Conservation (phyloP, 2,797 vertebrate species). For the Oreortyx pictus region DNA sequence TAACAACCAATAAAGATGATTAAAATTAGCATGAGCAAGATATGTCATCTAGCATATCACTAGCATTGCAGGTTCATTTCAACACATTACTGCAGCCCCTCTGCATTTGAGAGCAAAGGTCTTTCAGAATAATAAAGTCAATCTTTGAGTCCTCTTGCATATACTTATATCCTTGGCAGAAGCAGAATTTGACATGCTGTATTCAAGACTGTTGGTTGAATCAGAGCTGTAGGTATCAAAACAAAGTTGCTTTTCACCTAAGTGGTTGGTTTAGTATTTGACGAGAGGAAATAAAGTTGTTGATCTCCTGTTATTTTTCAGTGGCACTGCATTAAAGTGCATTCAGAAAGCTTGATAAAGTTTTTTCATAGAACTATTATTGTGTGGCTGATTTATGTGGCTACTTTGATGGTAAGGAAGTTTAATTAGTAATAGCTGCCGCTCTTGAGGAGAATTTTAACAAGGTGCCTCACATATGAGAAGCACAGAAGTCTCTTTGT, state of each 20-base stretch:
- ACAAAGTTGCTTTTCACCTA: not conserved
- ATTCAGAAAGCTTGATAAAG: conserved; percentile 39
- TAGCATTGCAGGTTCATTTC: not conserved
- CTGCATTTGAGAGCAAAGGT: not conserved
- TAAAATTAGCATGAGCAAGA: not conserved
- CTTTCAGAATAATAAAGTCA: not conserved
- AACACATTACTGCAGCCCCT: not conserved
- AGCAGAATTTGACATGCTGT: not conserved
- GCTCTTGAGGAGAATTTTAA: conserved; percentile 70
- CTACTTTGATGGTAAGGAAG: conserved; percentile 57
- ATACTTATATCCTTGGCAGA: not conserved
- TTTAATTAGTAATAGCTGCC: conserved; percentile 65
- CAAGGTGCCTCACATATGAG: conserved; percentile 52
- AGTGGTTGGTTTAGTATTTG: not conserved
- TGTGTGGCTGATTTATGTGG: conserved; percentile 54
- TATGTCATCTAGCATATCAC: not conserved
- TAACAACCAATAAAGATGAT: not conserved
- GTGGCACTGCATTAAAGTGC: conserved; percentile 13
- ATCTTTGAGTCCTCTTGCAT: not conserved
- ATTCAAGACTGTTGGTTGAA: not conserved
- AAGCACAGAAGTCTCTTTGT: conserved; percentile 65
- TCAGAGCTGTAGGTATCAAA: not conserved
- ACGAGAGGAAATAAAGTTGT: conserved; percentile 21
- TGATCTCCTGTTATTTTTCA: conserved; percentile 40
- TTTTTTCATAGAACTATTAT: conserved; percentile 44